A percentile compares a stretch with the other conserved stretches of the same genome.
Conservation (phyloP, 30 jellyfish, hydroid and myxozoan genomes). For the Chrysaora quinquecirrha region DNA sequence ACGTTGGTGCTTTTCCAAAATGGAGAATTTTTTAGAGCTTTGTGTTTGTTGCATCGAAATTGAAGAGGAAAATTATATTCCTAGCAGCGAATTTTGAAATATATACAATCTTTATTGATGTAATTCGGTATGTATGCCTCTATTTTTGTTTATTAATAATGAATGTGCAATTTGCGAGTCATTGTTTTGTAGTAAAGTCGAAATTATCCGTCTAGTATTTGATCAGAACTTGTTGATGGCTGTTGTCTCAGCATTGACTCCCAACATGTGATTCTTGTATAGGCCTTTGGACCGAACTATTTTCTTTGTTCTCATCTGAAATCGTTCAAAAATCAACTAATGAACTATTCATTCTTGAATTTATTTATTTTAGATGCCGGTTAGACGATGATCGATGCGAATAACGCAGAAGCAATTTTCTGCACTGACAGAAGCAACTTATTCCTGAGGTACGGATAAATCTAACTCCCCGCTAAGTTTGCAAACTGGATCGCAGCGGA, state of each 20-base stretch:
- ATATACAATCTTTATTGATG: constrained; percentile 44
- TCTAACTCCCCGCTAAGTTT: constrained; percentile 60
- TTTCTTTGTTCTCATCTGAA: constrained; percentile 5
- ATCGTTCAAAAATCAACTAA: not conserved
- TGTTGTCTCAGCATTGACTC: constrained; percentile 49
- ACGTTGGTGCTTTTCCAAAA: constrained; percentile 79
- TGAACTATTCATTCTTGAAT: not conserved
- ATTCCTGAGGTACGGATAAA: constrained; percentile 59
- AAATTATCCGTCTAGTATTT: constrained; percentile 33
- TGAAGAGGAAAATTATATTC: constrained; percentile 35
- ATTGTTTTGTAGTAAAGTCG: constrained; percentile 67
- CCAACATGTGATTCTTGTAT: constrained; percentile 66
- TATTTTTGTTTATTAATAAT: constrained; percentile 58
- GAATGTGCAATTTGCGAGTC: constrained; percentile 58
- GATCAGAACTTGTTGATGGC: constrained; percentile 52
- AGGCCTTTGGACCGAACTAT: constrained; percentile 15
- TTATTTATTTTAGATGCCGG: constrained; percentile 60
- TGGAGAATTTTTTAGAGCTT: constrained; percentile 67
- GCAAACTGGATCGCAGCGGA: constrained; percentile 50
- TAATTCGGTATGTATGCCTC: constrained; percentile 59
- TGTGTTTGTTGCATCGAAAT: constrained; percentile 67
- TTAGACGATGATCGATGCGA: constrained; percentile 42
- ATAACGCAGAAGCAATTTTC: not conserved
- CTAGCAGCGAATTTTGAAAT: constrained; percentile 45
- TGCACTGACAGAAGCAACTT: not conserved